These are phyloP conservation scores for Hydrolagus affinis DNA, from an alignment of 2,113 vertebrate species.

Conservation along the genomic window DNA sequence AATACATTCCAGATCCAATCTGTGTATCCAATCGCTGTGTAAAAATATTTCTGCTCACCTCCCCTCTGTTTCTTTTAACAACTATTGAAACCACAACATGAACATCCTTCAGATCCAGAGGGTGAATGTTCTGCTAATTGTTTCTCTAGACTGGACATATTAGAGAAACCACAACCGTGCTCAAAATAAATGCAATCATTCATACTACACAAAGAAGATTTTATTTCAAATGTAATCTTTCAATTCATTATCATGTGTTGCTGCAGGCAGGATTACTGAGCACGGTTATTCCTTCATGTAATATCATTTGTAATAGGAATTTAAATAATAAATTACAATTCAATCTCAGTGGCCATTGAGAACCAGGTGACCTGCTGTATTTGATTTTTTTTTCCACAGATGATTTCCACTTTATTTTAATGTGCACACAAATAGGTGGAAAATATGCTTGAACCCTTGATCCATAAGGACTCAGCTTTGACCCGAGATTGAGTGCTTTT, in stretches of 20 bases:
- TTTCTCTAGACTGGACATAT: too few relatives aligned
- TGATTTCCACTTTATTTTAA: background rate
- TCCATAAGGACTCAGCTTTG: too few relatives aligned
- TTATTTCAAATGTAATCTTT: constrained; percentile 3
- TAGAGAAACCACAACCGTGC: background rate
- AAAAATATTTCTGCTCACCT: too few relatives aligned
- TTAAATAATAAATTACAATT: constrained; percentile 25
- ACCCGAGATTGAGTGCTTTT: too few relatives aligned
- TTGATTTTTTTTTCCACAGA: background rate
- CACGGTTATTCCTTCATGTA: background rate
- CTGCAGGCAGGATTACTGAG: background rate
- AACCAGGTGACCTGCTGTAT: background rate
- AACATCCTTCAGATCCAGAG: too few relatives aligned
- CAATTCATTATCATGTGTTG: background rate
- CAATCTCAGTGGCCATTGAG: background rate
- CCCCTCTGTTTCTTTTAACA: too few relatives aligned
- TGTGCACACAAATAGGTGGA: background rate
- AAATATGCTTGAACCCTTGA: too few relatives aligned
- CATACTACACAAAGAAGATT: constrained; percentile 16
- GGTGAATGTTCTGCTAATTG: too few relatives aligned
- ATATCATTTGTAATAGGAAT: background rate
- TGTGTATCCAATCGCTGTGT: too few relatives aligned
- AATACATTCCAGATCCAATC: too few relatives aligned
- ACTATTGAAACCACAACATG: too few relatives aligned
- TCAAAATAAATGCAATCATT: constrained; percentile 9